Percentiles rank a stretch among this genome's conserved stretches.
Evolutionary conservation across 1,140 invertebrate species (phyloP).

Genomic region (Papilio polyxenes): DNA sequence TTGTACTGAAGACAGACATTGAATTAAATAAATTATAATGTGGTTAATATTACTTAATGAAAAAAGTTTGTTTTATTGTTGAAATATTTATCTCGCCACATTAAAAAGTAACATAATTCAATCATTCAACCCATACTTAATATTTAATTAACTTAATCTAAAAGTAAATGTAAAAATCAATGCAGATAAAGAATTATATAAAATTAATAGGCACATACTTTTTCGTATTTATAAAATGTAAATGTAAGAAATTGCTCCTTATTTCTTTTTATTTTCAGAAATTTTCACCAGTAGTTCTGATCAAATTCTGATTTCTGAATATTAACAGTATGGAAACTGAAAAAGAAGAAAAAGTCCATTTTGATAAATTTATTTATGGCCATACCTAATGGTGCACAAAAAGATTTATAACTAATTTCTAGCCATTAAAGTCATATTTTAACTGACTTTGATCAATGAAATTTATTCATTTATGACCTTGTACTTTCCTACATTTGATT

Average conservation of each 20-base stretch:
- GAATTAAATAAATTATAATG: no score
- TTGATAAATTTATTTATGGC: no score
- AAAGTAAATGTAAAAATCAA: conserved; percentile 16
- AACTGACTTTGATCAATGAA: neutral
- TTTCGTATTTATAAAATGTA: conserved; percentile 6
- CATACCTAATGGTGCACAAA: no score
- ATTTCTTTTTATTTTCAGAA: neutral
- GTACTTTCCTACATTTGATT: conserved; percentile 26
- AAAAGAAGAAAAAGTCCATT: neutral
- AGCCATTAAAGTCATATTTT: neutral
- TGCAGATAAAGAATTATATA: neutral
- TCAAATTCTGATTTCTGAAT: no score
- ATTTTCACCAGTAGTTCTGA: neutral
- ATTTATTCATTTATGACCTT: neutral
- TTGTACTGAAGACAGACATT: no score
- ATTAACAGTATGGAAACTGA: neutral
- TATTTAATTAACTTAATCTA: conserved; percentile 12
- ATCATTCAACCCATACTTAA: conserved; percentile 14
- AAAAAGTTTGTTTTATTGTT: conserved; percentile 6
- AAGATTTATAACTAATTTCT: neutral
- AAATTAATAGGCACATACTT: conserved; percentile 17
- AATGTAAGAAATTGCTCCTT: neutral
- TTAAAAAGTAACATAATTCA: conserved; percentile 24
- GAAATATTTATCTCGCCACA: conserved; percentile 21
- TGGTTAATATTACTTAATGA: neutral